Conservation (phyloP, 1,140 invertebrate genomes). For the Pseudomyrmex cubaensis region DNA sequence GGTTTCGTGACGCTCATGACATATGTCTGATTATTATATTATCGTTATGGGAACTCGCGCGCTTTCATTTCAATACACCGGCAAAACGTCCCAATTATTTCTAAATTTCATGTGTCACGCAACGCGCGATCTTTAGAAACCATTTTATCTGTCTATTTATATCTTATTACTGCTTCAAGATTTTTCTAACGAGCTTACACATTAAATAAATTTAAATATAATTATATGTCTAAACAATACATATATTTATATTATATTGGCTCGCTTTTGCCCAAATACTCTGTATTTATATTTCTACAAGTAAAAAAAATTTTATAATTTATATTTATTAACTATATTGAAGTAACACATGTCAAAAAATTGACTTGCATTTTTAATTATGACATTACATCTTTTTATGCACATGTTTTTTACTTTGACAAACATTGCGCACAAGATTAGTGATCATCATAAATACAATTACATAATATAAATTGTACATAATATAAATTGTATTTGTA, state of each 20-base stretch:
- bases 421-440: too few relatives aligned
- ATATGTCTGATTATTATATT: constrained; percentile 80
- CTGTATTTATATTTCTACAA: too few relatives aligned
- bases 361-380: too few relatives aligned
- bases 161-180: background rate
- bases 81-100: constrained; percentile 36
- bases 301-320: too few relatives aligned
- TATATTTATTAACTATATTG: too few relatives aligned
- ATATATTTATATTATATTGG: too few relatives aligned
- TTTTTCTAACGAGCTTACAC: background rate
- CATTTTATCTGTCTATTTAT: background rate
- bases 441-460: too few relatives aligned
- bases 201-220: too few relatives aligned
- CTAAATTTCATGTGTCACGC: background rate
- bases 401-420: background rate
- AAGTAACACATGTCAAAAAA: too few relatives aligned
- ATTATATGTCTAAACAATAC: too few relatives aligned
- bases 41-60: constrained; percentile 80
- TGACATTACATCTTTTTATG: background rate
- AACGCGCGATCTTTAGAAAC: constrained; percentile 10
- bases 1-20: constrained; percentile 75
- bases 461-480: constrained; percentile 5
- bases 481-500: constrained; percentile 12
- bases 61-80: constrained; percentile 64
- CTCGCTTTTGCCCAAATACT: too few relatives aligned